Conservation (phyloP, 2,113 vertebrate species). For the Periophthalmodon schlosseri region DNA sequence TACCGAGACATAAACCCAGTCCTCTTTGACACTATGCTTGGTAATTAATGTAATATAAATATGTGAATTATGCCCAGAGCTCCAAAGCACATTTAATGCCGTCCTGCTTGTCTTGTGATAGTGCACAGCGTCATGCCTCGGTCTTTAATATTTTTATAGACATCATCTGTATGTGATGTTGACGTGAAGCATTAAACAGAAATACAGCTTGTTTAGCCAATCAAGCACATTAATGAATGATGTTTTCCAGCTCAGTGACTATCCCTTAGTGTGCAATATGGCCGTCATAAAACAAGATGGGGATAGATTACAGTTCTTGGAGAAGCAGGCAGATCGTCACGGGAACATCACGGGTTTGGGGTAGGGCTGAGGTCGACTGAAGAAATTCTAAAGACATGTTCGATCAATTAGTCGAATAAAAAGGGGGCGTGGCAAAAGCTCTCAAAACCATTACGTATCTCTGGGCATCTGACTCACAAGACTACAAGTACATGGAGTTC, state of each 20-base stretch:
- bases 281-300: not conserved
- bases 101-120: not conserved
- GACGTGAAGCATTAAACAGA: slow-evolving; percentile 2
- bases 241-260: slow-evolving; percentile 5
- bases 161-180: not conserved
- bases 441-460: too few relatives aligned
- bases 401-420: too few relatives aligned
- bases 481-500: too few relatives aligned
- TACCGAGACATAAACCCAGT: not conserved
- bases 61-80: not conserved
- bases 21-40: slow-evolving; percentile 1
- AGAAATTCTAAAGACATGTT: too few relatives aligned
- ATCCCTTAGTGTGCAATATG: slow-evolving; percentile 9
- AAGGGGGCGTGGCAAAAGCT: too few relatives aligned
- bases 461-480: too few relatives aligned
- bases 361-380: too few relatives aligned
- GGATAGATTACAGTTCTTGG: not conserved
- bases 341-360: not conserved
- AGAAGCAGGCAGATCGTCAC: not conserved
- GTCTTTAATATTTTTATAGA: slow-evolving; percentile 1
- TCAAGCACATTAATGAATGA: not conserved
- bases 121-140: not conserved
- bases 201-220: slow-evolving; percentile 2
- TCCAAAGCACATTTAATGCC: not conserved
- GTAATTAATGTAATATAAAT: slow-evolving; percentile 8